These are phyloP conservation scores for Papilio polytes DNA, from an alignment of 1,140 invertebrate genomes.

Conservation along the genomic window DNA sequence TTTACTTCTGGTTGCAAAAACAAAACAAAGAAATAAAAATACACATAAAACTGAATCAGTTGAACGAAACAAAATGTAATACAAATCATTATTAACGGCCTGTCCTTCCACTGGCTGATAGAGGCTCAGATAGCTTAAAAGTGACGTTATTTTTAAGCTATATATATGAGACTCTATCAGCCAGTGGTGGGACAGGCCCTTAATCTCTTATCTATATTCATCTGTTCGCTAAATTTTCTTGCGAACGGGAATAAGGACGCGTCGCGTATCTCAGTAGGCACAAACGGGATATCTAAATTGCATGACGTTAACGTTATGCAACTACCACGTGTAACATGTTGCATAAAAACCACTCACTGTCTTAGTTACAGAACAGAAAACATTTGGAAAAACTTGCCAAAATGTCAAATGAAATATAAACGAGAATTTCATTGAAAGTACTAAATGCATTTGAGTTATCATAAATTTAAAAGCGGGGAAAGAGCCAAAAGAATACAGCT, in stretches of 20 bases:
- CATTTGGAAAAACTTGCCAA: background rate
- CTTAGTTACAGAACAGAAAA: background rate
- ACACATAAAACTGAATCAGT: background rate
- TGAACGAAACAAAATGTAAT: background rate
- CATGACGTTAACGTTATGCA: background rate
- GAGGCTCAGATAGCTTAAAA: too few relatives aligned
- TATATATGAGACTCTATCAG: too few relatives aligned
- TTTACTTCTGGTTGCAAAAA: background rate
- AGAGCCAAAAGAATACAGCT: slow-evolving; percentile 21
- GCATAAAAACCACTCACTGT: background rate
- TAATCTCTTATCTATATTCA: background rate
- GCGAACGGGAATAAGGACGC: background rate
- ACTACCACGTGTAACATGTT: background rate
- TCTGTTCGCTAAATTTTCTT: background rate
- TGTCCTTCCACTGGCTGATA: too few relatives aligned
- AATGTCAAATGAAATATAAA: background rate
- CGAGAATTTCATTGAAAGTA: background rate
- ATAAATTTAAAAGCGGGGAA: slow-evolving; percentile 23
- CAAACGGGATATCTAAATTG: slow-evolving; percentile 7
- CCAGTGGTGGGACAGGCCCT: too few relatives aligned
- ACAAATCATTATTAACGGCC: background rate
- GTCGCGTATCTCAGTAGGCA: background rate
- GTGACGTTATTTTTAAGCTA: too few relatives aligned
- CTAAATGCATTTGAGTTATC: slow-evolving; percentile 10
- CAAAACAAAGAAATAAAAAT: too few relatives aligned